phyloP scores from a whole-genome alignment of 2,113 vertebrate species.

The Pomatorhinus ruficollis region DNA sequence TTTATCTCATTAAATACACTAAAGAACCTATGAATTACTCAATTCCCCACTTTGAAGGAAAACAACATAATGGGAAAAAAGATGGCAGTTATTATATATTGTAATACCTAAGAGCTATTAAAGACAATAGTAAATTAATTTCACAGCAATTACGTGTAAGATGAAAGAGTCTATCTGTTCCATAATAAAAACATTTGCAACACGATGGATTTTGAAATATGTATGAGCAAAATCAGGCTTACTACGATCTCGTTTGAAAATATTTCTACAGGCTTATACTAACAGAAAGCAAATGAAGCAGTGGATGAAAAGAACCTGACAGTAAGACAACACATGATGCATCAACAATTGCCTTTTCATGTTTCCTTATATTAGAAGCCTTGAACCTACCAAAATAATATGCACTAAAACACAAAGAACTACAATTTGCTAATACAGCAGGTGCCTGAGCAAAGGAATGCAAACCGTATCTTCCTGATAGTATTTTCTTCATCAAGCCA shows the following conservation, averaged over 20 bases:
- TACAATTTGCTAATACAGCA: background rate
- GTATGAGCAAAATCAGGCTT: background rate
- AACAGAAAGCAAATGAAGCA: background rate
- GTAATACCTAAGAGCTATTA: background rate
- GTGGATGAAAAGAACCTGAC: background rate
- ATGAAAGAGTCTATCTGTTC: background rate
- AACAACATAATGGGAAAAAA: background rate
- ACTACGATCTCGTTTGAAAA: background rate
- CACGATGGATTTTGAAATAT: background rate
- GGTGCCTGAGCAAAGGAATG: background rate
- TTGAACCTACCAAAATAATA: background rate
- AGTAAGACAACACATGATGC: background rate
- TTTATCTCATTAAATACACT: background rate
- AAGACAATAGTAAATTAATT: background rate
- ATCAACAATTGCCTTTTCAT: background rate
- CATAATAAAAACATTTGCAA: background rate
- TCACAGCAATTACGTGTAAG: background rate
- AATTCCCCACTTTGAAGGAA: background rate
- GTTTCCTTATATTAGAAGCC: background rate
- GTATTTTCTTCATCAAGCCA: background rate
- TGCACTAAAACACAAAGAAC: background rate
- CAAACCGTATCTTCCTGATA: background rate
- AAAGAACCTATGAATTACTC: background rate
- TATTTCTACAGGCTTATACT: background rate
- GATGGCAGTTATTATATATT: background rate